Evolutionary conservation across 2,797 vertebrate genomes (phyloP), one percentile per base, ranked within the genome.

Genomic region (Sebastes minor): DNA sequence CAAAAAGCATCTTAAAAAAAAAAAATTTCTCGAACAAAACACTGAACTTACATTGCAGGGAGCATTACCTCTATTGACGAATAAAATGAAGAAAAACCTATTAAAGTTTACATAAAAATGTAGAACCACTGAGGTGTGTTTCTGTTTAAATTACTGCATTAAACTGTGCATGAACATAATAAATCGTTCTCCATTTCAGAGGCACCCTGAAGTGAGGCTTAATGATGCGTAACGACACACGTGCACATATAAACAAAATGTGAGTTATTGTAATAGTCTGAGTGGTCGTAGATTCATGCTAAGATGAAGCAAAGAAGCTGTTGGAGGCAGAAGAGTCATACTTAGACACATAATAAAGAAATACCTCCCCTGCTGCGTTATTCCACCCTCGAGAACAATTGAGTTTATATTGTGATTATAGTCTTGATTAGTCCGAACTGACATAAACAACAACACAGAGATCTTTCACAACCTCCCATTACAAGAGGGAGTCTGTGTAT

Each of bases 201-300:
- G 90, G 83, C 80, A 80, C 85, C 91, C 90, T 55, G 71, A 74
- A 82, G 83, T 90, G 87, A 91, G 57, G 76, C 67, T 88, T 83
- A 92, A 93, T 88, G 87, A 90, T 80, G 90, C 57, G 6, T 84
- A 83, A 83, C 81, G 74, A 80, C 67, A 84, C 81, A 81, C 64
- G 49, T 63, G 55, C 53, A 62, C 53, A 35, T 55, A 67, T 85
- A 88, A 87, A 90, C 89, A 93, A 81, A 56, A 73, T 52, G 62
- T 82, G 72, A 78, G 77, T 86, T 90, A 80, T 63, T 60, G 82
- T 42, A 4, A 56, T 74, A 64, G 79, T 64, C 78, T 67, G 81
- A 74, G 76, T 13, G 73, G 76, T 61, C 8, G 23, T 59, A 82
- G 72, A 84, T 86, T 83, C 33, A 81, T 35, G 63, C 64, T 30